These are phyloP conservation scores for Anthophora plumipes DNA, from an alignment of 2,888 invertebrate species.

Conservation along the genomic window DNA sequence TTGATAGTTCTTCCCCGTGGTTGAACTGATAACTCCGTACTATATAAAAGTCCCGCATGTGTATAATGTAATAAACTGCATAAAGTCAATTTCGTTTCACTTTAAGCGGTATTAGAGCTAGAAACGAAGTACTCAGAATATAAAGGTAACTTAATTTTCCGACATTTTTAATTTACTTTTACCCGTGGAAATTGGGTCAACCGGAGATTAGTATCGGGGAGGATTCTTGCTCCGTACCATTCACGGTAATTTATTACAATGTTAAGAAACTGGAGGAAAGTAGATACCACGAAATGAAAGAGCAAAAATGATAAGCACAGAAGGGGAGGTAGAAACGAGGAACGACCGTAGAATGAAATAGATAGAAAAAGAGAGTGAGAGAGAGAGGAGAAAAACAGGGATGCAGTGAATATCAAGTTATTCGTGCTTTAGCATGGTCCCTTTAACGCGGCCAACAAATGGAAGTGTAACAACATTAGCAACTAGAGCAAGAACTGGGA, in stretches of 20 bases:
- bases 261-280: background rate
- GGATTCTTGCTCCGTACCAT: background rate
- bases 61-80: background rate
- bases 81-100: background rate
- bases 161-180: slow-evolving; percentile 10
- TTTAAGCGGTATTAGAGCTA: background rate
- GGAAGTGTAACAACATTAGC: slow-evolving; percentile 68
- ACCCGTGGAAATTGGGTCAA: background rate
- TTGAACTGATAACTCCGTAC: too few relatives aligned
- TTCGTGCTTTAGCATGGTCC: slow-evolving; percentile 47
- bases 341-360: too few relatives aligned
- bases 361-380: slow-evolving; percentile 4
- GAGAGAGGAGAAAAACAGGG: slow-evolving; percentile 10
- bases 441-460: slow-evolving; percentile 64
- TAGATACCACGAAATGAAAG: slow-evolving; percentile 37
- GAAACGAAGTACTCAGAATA: background rate
- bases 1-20: too few relatives aligned
- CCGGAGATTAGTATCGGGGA: background rate
- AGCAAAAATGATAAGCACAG: slow-evolving; percentile 43
- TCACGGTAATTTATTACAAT: slow-evolving; percentile 15
- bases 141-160: background rate
- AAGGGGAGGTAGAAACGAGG: slow-evolving; percentile 3
- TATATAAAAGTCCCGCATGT: too few relatives aligned
- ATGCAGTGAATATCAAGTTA: slow-evolving; percentile 56
- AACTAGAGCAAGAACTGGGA: slow-evolving; percentile 65